Evolutionary conservation across 2,797 vertebrate species (phyloP), one percentile per base, ranked within the genome.

Genomic region (Cyprinodon diabolis): DNA sequence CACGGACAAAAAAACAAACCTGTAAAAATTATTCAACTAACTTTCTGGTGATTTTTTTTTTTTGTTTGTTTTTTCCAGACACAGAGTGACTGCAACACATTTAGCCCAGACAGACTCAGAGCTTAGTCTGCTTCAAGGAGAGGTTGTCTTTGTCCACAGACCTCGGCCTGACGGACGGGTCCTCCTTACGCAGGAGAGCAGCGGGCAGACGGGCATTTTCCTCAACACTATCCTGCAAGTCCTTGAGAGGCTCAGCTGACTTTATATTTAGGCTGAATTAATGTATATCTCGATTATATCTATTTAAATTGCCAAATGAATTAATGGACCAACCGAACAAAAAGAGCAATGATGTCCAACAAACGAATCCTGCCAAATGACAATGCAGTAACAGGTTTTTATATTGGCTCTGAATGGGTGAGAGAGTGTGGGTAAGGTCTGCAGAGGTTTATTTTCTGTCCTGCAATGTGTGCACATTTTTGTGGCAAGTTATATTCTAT

Each of bases 61-160:
- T 57, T 52, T 57, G n/a, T n/a, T 25, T 8, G 7, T 74, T 58
- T 74, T 69, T 71, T 76, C 47, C 85, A 96, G 95, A 84, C 93
- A 94, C 90, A 90, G 93, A 85, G 93, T 95, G 49, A 79, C 84
- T 65, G 79, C 86, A 47, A 90, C 92, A 0, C 93, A 94, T 89
- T 88, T 90, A 80, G 94, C 95, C 69, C 93, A 94, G 82, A 93
- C 75, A 0, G 94, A 95, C 35, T 92, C 93, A 0, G 95, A 96
- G 83, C 83, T 95, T 75, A 94, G 91, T 67, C 90, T 96, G 80
- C 90, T 94, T 66, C 95, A 94, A 81, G 95, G 95, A 80, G 95
- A 96, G 76, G 49, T 90, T 0, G 94, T 96, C 45, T 83, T 95
- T 10, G 90, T 95, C 75, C 95, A 95, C 86, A 93, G 90, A 84